A percentile compares a stretch with the other conserved stretches of the same genome.
Conservation (phyloP, 1,140 invertebrate genomes). For the Propsilocerus akamusi region DNA sequence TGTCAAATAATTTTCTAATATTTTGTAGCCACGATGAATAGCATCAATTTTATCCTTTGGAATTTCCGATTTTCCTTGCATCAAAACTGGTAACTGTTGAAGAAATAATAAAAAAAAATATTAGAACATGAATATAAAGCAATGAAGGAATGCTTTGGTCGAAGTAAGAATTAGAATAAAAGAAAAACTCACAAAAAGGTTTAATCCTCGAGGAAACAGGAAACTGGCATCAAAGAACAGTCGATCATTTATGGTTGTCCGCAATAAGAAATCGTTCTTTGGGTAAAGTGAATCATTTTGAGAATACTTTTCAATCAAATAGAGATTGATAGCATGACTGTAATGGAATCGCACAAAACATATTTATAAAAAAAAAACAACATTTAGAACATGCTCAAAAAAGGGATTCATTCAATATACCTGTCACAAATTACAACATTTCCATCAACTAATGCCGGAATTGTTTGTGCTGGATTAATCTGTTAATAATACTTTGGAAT, state of each 20-base stretch:
- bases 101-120: too few relatives aligned
- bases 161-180: not conserved
- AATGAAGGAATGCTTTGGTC: not conserved
- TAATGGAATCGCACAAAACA: too few relatives aligned
- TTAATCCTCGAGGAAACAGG: constrained; percentile 24
- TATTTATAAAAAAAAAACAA: not conserved
- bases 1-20: not conserved
- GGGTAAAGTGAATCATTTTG: constrained; percentile 35
- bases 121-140: too few relatives aligned
- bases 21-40: not conserved
- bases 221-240: constrained; percentile 37
- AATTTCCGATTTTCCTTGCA: not conserved
- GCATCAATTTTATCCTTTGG: not conserved
- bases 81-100: not conserved
- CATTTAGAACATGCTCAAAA: not conserved
- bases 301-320: constrained; percentile 35
- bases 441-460: not conserved
- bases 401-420: not conserved
- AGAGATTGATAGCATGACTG: constrained; percentile 38
- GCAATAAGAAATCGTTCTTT: constrained; percentile 24
- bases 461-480: not conserved
- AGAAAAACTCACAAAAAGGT: constrained; percentile 3
- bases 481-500: too few relatives aligned
- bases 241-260: constrained; percentile 33
- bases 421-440: not conserved